phyloP scores from a whole-genome alignment of 2,888 invertebrate genomes.

The Tanaodytes sp. region DNA sequence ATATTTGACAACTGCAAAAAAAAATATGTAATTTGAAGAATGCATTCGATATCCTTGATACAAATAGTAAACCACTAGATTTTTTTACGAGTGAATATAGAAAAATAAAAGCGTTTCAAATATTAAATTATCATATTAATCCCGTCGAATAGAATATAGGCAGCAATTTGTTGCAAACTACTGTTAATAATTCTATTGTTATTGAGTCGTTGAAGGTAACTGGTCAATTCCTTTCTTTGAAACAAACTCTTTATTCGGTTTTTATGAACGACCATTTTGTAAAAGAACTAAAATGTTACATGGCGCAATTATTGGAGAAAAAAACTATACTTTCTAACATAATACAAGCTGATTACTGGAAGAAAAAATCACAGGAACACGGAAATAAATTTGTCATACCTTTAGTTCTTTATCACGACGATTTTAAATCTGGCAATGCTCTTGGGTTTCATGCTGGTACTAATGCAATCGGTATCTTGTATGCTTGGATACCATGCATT shows the following conservation, averaged over 20 bases:
- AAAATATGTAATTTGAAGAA: neutral
- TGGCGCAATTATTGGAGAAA: conserved; percentile 11
- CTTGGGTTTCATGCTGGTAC: conserved; percentile 29
- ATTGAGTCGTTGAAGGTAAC: conserved; percentile 1
- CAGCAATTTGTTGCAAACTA: neutral
- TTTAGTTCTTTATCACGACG: conserved; percentile 9
- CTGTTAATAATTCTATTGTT: neutral
- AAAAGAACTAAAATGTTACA: conserved; percentile 1
- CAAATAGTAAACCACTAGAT: neutral
- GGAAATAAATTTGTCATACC: conserved; percentile 24
- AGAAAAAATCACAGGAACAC: neutral
- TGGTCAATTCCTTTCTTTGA: conserved; percentile 15
- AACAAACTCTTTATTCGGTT: conserved; percentile 2
- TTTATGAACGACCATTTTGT: conserved; percentile 12
- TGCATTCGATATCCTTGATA: neutral
- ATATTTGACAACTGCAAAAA: neutral
- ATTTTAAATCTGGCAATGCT: conserved; percentile 19
- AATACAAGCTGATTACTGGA: conserved; percentile 21
- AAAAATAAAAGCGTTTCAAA: conserved; percentile 2
- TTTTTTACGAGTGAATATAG: neutral
- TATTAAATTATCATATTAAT: neutral
- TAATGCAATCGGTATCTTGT: conserved; percentile 17
- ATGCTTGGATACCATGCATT: no score
- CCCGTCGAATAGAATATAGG: conserved; percentile 17
- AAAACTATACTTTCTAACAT: conserved; percentile 7